Evolutionary conservation across 2,113 vertebrate species (phyloP).

Genomic region (Manacus vitellinus): DNA sequence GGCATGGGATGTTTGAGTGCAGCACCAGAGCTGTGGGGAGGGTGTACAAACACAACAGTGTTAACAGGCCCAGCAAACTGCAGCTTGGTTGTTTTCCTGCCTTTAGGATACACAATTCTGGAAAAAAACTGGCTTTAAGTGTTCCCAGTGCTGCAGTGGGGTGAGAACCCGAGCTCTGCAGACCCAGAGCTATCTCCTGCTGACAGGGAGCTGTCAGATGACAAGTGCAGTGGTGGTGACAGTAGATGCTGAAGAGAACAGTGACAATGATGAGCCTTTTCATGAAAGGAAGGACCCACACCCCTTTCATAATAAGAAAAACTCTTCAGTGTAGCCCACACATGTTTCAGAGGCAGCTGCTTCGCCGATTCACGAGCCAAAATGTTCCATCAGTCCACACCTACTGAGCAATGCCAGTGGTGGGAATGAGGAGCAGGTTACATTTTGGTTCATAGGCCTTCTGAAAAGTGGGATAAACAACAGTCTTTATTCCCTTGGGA

Average conservation of each 20-base stretch:
- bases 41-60: neutral
- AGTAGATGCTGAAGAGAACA: neutral
- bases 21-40: neutral
- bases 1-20: neutral
- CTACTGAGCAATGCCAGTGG: neutral
- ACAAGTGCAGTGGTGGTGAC: neutral
- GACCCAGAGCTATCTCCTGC: neutral
- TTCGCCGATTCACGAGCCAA: neutral
- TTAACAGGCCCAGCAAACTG: neutral
- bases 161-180: neutral
- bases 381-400: neutral
- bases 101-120: neutral
- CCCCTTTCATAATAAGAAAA: neutral
- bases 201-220: neutral
- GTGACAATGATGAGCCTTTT: neutral
- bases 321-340: neutral
- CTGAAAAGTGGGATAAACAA: conserved; percentile 50
- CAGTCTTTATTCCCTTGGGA: neutral
- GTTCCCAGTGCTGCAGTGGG: neutral
- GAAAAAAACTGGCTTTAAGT: neutral
- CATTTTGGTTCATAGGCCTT: neutral
- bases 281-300: neutral
- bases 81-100: neutral
- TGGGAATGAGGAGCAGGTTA: neutral
- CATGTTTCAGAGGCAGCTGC: neutral